Evolutionary conservation across 2,888 invertebrate genomes (phyloP).

Genomic region (Drosophila conformis): DNA sequence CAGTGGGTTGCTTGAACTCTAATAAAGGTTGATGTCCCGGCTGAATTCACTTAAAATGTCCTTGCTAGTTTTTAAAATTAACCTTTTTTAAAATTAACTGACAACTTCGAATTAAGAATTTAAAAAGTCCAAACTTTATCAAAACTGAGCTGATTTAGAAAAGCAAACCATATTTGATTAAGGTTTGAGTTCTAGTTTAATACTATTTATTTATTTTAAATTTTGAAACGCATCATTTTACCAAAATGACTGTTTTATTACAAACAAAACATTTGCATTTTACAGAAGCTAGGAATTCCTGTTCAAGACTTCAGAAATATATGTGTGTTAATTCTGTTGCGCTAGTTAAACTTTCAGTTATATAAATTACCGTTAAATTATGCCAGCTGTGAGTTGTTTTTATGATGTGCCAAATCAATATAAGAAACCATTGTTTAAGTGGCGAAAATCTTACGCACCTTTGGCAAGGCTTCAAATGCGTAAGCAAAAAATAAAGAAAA

Average conservation of each 20-base stretch:
- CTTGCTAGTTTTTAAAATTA: background rate
- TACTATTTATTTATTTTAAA: background rate
- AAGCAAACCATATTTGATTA: background rate
- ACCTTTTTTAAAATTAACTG: background rate
- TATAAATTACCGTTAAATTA: conserved; percentile 4
- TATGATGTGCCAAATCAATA: conserved; percentile 43
- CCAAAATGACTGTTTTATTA: background rate
- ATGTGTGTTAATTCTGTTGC: background rate
- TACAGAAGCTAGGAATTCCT: background rate
- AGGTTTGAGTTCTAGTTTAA: background rate
- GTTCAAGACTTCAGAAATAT: background rate
- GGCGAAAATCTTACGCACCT: conserved; percentile 46
- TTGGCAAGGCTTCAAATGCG: conserved; percentile 53
- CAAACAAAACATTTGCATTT: background rate
- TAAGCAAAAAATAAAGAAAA: conserved; percentile 54
- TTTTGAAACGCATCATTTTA: background rate
- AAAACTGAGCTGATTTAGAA: background rate
- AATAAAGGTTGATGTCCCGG: background rate
- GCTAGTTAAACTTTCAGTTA: conserved; percentile 3
- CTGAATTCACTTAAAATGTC: background rate
- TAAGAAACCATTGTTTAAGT: conserved; percentile 36
- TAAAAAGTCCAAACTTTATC: background rate
- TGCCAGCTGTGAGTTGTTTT: background rate
- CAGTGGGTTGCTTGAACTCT: background rate
- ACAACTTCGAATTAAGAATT: background rate